Percentiles rank a stretch among this genome's conserved stretches.
Evolutionary conservation across 2,113 vertebrate genomes (phyloP).

Genomic region (Ancistrus triradiatus): DNA sequence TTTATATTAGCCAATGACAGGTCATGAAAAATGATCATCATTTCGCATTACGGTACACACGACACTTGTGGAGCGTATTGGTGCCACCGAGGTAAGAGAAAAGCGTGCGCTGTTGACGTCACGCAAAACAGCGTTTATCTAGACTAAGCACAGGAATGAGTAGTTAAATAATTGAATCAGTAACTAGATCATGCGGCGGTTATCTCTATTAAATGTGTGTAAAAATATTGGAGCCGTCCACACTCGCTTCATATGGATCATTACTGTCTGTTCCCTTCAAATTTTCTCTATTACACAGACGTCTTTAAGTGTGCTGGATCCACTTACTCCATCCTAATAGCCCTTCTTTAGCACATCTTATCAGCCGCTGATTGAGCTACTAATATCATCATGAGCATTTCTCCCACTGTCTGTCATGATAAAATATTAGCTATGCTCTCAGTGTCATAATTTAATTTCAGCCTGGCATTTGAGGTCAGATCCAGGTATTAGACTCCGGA

Average conservation of each 20-base stretch:
- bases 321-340: slow-evolving; percentile 45
- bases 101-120: neutral
- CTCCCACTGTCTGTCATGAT: slow-evolving; percentile 42
- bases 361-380: slow-evolving; percentile 43
- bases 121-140: neutral
- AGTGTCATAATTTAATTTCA: slow-evolving; percentile 42
- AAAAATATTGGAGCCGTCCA: slow-evolving; percentile 19
- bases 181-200: neutral
- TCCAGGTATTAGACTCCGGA: slow-evolving; percentile 31
- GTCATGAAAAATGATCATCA: slow-evolving; percentile 17
- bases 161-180: neutral
- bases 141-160: neutral
- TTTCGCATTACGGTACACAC: no score
- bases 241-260: slow-evolving; percentile 30
- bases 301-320: slow-evolving; percentile 40
- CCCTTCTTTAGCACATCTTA: slow-evolving; percentile 42
- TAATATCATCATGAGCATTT: slow-evolving; percentile 46
- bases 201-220: neutral
- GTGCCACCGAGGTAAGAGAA: neutral
- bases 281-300: slow-evolving; percentile 36
- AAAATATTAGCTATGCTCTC: slow-evolving; percentile 43
- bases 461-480: slow-evolving; percentile 39
- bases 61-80: no score
- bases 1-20: slow-evolving; percentile 7
- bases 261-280: slow-evolving; percentile 39